Percentiles rank a stretch among this genome's conserved stretches.
These are phyloP conservation scores for Lycocorax pyrrhopterus DNA, from an alignment of 2,113 vertebrate species.

Conservation along the genomic window DNA sequence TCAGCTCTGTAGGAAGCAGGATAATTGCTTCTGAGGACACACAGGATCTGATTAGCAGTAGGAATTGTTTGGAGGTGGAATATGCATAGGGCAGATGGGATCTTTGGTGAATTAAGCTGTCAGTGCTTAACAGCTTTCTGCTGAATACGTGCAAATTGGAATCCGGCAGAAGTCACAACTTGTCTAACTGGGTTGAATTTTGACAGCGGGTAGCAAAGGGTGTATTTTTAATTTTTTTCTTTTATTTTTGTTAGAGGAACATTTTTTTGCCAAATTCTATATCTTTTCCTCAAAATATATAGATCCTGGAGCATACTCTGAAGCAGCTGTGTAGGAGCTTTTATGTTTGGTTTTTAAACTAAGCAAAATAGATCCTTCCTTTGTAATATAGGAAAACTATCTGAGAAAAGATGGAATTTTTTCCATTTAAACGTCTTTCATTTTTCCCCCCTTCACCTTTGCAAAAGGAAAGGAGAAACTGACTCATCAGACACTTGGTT, in stretches of 20 bases:
- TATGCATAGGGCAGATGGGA: background rate
- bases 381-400: background rate
- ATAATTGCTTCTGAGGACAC: background rate
- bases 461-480: background rate
- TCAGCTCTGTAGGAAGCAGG: background rate
- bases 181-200: background rate
- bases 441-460: background rate
- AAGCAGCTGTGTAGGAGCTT: background rate
- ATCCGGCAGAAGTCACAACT: background rate
- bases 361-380: background rate
- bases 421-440: background rate
- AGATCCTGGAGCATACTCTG: background rate
- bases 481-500: background rate
- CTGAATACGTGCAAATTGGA: background rate
- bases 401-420: background rate
- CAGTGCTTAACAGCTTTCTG: background rate
- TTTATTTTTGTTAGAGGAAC: background rate
- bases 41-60: background rate
- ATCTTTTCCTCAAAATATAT: background rate
- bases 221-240: background rate
- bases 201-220: background rate
- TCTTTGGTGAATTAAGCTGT: slow-evolving; percentile 26
- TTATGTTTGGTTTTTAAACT: background rate
- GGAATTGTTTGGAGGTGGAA: slow-evolving; percentile 14
- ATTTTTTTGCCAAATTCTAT: background rate